Conservation (phyloP, 37 sponge, comb jelly and placozoan genomes). For the Corticium candelabrum region DNA sequence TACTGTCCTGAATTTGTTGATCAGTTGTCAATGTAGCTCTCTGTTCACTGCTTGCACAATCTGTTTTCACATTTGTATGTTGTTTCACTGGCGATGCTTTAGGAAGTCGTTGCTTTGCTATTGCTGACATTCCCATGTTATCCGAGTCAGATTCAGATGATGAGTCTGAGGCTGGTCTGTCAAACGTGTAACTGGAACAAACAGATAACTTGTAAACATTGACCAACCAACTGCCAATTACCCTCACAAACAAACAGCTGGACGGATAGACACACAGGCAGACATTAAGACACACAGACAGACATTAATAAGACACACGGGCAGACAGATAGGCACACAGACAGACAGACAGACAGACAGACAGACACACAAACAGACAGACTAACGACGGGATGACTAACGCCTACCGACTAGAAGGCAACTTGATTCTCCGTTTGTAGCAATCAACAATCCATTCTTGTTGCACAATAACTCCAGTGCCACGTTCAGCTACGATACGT, state of each 20-base stretch:
- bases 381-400: background rate
- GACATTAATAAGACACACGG: too few species aligned
- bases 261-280: background rate
- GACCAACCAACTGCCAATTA: background rate
- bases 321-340: background rate
- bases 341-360: slow-evolving; percentile 14
- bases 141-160: too few species aligned
- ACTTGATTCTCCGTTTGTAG: slow-evolving; percentile 25
- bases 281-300: too few species aligned
- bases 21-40: too few species aligned
- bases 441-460: slow-evolving; percentile 71
- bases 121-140: too few species aligned
- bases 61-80: too few species aligned
- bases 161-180: too few species aligned
- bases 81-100: too few species aligned
- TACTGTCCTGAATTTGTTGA: too few species aligned
- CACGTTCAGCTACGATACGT: background rate
- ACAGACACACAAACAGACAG: slow-evolving; percentile 14
- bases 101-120: too few species aligned
- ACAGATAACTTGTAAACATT: background rate
- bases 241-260: background rate
- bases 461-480: slow-evolving; percentile 43
- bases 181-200: too few species aligned
- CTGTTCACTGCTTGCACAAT: too few species aligned
- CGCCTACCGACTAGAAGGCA: slow-evolving; percentile 48